A percentile compares a stretch with the other conserved stretches of the same genome.
phyloP scores from a whole-genome alignment of 2,113 vertebrate genomes.

The Triplophysa tibetana region DNA sequence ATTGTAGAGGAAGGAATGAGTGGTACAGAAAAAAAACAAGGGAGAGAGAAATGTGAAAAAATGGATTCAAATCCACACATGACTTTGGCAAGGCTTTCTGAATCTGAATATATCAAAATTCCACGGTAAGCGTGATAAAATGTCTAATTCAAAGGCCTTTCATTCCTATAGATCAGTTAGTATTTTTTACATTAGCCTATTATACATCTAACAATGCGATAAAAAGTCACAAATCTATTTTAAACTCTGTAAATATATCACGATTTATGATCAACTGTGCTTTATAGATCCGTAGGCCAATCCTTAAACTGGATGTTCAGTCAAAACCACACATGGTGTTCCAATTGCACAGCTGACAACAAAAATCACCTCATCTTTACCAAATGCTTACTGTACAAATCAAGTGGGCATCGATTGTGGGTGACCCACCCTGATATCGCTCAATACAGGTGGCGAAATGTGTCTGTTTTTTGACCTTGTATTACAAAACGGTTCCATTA shows the following conservation, averaged over 20 bases:
- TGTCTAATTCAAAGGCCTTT: constrained; percentile 39
- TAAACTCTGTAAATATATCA: constrained; percentile 37
- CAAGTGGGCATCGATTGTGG: constrained; percentile 39
- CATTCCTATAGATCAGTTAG: constrained; percentile 18
- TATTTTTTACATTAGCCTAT: constrained; percentile 55
- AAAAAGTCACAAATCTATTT: constrained; percentile 56
- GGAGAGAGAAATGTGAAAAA: constrained; percentile 63
- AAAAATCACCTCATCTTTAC: constrained; percentile 62
- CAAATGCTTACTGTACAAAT: constrained; percentile 44
- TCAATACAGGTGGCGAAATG: constrained; percentile 27
- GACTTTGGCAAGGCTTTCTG: constrained; percentile 79
- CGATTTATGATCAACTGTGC: constrained; percentile 61
- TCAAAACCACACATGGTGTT: not conserved
- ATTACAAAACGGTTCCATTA: constrained; percentile 10
- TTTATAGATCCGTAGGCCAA: constrained; percentile 61
- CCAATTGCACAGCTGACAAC: constrained; percentile 52
- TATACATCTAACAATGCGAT: constrained; percentile 61
- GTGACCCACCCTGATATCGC: constrained; percentile 41
- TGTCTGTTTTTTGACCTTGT: not conserved
- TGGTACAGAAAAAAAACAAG: constrained; percentile 28
- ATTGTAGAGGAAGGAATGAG: constrained; percentile 53
- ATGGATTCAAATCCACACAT: constrained; percentile 67
- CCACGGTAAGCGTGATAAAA: constrained; percentile 66
- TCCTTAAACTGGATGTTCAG: constrained; percentile 27
- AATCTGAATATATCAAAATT: constrained; percentile 69